phyloP scores from a whole-genome alignment of 2,113 vertebrate species.

The Calidris pygmaea region DNA sequence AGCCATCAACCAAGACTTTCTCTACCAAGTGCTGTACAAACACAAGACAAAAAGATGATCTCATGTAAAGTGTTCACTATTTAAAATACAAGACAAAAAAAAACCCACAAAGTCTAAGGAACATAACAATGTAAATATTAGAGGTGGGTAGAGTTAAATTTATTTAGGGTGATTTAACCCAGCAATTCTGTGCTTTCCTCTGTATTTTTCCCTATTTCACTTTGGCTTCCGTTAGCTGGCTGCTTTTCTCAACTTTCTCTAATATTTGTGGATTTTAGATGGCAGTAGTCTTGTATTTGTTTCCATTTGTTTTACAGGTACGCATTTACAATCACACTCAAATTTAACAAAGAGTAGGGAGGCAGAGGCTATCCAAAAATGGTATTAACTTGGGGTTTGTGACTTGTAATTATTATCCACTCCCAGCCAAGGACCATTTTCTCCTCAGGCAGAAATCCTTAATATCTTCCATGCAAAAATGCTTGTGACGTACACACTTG shows the following conservation, averaged over 20 bases:
- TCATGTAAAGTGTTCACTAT: neutral
- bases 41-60: neutral
- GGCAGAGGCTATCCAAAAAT: neutral
- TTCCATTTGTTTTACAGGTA: neutral
- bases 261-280: neutral
- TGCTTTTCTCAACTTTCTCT: neutral
- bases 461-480: neutral
- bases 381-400: neutral
- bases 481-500: neutral
- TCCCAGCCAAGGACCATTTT: neutral
- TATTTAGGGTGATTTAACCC: neutral
- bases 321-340: neutral
- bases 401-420: neutral
- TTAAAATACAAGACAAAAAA: neutral
- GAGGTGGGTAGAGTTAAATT: neutral
- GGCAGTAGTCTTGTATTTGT: neutral
- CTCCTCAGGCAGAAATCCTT: neutral
- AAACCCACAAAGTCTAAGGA: rapidly evolving
- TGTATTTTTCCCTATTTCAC: neutral
- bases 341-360: neutral
- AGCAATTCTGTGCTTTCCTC: neutral
- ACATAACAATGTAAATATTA: neutral
- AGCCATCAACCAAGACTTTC: rapidly evolving
- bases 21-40: neutral
- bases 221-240: neutral